phyloP scores from a whole-genome alignment of 2,888 invertebrate species.

The Mesochorus sp. region DNA sequence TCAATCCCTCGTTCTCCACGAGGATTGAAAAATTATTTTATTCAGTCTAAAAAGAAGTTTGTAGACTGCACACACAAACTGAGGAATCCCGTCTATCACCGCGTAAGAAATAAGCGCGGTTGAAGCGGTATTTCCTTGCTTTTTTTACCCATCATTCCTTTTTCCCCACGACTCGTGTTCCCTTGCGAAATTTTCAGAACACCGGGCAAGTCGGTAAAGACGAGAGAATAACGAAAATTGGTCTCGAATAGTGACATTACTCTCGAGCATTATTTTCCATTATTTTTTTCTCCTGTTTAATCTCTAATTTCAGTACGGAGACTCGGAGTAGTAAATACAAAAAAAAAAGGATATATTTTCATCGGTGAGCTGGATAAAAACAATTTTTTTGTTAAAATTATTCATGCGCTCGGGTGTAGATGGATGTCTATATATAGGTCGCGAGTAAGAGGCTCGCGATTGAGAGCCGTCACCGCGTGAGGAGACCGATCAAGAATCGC shows the following conservation, averaged over 20 bases:
- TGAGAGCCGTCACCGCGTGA: constrained; percentile 32
- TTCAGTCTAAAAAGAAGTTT: constrained; percentile 46
- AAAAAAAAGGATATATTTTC: neutral
- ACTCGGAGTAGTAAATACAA: neutral
- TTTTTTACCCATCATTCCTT: constrained; percentile 47
- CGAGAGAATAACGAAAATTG: constrained; percentile 50
- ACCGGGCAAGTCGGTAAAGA: constrained; percentile 44
- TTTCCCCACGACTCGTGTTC: constrained; percentile 62
- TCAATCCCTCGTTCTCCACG: no score
- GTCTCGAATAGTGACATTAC: constrained; percentile 59
- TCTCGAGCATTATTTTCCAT: constrained; percentile 43
- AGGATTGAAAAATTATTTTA: constrained; percentile 35
- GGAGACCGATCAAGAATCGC: constrained; percentile 23
- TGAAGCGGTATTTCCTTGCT: constrained; percentile 43
- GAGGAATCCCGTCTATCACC: constrained; percentile 37
- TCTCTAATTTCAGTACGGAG: neutral
- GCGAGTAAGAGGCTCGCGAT: constrained; percentile 57
- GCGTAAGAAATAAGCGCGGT: constrained; percentile 56
- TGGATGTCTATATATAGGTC: constrained; percentile 62
- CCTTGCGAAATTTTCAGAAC: constrained; percentile 74
- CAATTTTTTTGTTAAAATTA: neutral
- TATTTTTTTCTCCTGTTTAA: constrained; percentile 34
- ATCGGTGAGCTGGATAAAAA: constrained; percentile 18
- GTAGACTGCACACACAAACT: constrained; percentile 3
- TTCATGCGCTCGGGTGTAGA: no score